Percentiles rank a stretch among this genome's conserved stretches.
phyloP scores from a whole-genome alignment of 2,797 vertebrate genomes.

The Danio albolineatus region DNA sequence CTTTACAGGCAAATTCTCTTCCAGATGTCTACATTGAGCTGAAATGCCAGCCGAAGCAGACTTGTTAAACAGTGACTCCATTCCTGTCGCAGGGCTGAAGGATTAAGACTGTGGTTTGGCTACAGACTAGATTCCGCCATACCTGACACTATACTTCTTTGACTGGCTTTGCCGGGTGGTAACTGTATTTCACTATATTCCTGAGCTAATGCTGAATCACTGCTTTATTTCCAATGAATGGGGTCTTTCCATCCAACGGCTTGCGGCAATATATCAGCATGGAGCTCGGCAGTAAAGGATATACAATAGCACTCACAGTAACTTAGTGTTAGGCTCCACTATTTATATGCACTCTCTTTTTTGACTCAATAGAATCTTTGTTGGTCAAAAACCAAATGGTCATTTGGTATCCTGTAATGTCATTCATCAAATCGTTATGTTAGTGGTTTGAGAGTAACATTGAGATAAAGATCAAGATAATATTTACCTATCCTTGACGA shows the following conservation, averaged over 20 bases:
- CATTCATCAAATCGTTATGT: not conserved
- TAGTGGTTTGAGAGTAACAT: conserved; percentile 14
- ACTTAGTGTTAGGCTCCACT: conserved; percentile 8
- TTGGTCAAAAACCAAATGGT: not conserved
- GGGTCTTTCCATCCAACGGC: conserved; percentile 22
- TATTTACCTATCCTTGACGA: conserved; percentile 72
- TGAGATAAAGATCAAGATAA: conserved; percentile 61
- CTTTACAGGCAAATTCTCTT: conserved; percentile 38
- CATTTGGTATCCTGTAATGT: not conserved
- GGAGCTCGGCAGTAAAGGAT: conserved; percentile 38
- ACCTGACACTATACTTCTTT: conserved; percentile 53
- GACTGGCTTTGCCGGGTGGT: conserved; percentile 39
- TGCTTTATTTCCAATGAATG: conserved; percentile 55
- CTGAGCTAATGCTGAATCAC: conserved; percentile 49
- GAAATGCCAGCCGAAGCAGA: conserved; percentile 21
- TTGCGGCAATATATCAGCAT: conserved; percentile 37
- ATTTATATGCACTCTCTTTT: conserved; percentile 2
- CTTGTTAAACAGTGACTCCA: conserved; percentile 42
- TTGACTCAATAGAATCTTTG: conserved; percentile 2
- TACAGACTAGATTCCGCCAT: conserved; percentile 39
- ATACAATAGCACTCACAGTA: conserved; percentile 42
- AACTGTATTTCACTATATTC: conserved; percentile 42
- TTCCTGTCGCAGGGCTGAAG: conserved; percentile 39
- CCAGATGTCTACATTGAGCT: conserved; percentile 3
- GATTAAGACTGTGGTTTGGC: conserved; percentile 55